These are phyloP conservation scores for Ips typographus DNA, from an alignment of 1,140 invertebrate genomes.

Conservation along the genomic window DNA sequence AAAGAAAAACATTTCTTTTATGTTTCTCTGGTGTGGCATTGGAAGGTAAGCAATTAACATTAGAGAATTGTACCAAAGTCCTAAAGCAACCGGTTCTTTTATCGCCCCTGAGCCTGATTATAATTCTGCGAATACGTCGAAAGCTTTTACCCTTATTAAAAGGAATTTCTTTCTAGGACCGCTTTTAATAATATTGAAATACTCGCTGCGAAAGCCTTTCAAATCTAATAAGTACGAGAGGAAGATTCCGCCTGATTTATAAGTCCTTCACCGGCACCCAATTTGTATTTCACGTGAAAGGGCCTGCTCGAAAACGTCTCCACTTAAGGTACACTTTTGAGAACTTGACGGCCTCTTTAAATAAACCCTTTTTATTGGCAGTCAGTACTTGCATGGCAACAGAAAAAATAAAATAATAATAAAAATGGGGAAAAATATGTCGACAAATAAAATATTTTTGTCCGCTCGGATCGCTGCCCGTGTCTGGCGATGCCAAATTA, in stretches of 20 bases:
- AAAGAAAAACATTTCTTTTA: no score
- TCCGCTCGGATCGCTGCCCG: not conserved
- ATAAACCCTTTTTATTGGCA: no score
- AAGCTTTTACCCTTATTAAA: no score
- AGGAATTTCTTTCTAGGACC: no score
- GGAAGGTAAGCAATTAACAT: no score
- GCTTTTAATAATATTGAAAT: not conserved
- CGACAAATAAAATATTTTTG: not conserved
- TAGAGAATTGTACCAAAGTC: no score
- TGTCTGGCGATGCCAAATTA: not conserved
- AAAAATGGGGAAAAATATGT: not conserved
- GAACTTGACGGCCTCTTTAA: not conserved
- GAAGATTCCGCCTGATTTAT: not conserved
- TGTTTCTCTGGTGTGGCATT: no score
- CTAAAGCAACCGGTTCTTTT: no score
- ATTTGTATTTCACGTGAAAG: conserved; percentile 4
- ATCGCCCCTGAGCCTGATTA: no score
- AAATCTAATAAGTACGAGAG: conserved; percentile 1
- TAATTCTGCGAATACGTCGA: no score
- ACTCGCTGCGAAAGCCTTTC: not conserved
- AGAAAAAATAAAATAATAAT: no score
- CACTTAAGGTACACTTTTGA: not conserved
- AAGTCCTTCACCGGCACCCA: not conserved
- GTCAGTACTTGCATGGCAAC: no score
- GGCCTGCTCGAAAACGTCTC: not conserved